phyloP scores from a whole-genome alignment of 2,888 invertebrate genomes.

The Hirtodrosophila trivittata region DNA sequence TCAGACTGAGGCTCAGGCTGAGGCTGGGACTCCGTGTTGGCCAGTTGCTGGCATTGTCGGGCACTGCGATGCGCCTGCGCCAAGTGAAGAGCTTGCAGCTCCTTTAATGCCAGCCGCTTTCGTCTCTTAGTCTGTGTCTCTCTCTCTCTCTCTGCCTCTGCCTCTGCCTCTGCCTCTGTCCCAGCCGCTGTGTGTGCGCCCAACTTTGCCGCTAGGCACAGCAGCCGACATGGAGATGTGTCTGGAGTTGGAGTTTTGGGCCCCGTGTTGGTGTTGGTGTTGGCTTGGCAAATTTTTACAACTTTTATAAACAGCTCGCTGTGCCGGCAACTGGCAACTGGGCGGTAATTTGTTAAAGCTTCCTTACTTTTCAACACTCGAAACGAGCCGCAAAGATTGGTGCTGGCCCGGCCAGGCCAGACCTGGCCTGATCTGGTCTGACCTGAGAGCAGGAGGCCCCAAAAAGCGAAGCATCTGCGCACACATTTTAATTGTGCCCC shows the following conservation, averaged over 20 bases:
- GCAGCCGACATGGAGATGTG: constrained; percentile 51
- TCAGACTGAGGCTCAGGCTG: constrained; percentile 4
- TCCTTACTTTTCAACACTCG: constrained; percentile 83
- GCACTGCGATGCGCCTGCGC: constrained; percentile 53
- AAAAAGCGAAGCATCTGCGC: constrained; percentile 30
- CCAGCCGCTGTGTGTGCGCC: constrained; percentile 21
- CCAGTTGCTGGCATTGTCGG: constrained; percentile 33
- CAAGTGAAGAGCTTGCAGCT: constrained; percentile 59
- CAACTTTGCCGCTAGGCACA: constrained; percentile 66
- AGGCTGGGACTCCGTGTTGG: constrained; percentile 2
- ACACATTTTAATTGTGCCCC: constrained; percentile 63
- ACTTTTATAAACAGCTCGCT: constrained; percentile 65
- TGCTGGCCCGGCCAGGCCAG: too few species aligned
- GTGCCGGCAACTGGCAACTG: constrained; percentile 72
- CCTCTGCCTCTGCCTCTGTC: background rate
- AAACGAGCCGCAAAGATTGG: constrained; percentile 30
- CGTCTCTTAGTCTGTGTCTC: constrained; percentile 9
- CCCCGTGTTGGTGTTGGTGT: constrained; percentile 50
- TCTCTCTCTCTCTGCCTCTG: background rate
- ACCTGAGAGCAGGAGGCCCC: constrained; percentile 3
- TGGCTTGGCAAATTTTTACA: constrained; percentile 74
- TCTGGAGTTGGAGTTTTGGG: constrained; percentile 22
- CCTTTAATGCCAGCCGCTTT: constrained; percentile 69
- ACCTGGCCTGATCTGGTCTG: background rate
- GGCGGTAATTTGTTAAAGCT: constrained; percentile 83